Base-by-base conservation (phyloP, 1,140 invertebrate genomes). In the Camponotus pennsylvanicus region DNA sequence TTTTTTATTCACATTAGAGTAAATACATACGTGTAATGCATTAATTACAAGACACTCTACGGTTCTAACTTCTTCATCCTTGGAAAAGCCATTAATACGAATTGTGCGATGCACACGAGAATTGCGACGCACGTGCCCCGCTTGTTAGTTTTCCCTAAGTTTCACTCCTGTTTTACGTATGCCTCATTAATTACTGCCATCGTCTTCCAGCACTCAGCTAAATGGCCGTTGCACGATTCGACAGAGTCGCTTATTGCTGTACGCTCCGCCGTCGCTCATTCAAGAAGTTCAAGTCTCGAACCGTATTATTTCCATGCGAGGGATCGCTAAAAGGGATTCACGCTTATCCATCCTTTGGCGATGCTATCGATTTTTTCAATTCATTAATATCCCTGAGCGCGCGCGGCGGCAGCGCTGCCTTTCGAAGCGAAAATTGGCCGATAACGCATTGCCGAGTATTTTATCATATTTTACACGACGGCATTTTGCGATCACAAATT, bases 281-380 rank as follows among this genome's bases (percentile, higher is more conserved):
- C 69, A 59, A 27, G 49, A 83, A 83, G 63, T 86, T 89, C 75
- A 61, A 80, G 63, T 66, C 79, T 82, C 71, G 86, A 89, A 88
- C 67, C 63, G 21, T 85, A 88, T 71, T 85, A 88, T 76, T 85
- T 84, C 88, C 86, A n/a, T 63, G 63, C 27, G 70, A 71, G 57
- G 49, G 49, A 77, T 82, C 83, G 87, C 49, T 86, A 76, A 79
- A 66, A 89, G 75, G 32, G 87, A 86, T 75, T 67, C 79, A 63
- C 79, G 55, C 40, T 45, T 73, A 45, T 61, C 64, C 32, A 13
- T 80, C 69, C 69, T 63, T 63, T 75, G 52, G 40, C 45, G 52
- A 2, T 59, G 21, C 27, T 61, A 75, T 83, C 37, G 79, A 83
- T 83, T 83, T 49, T 83, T 83, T 83, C 79, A 73, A 63, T 83